phyloP scores from a whole-genome alignment of 2,113 vertebrate species.

The Chlamydotis undulata region DNA sequence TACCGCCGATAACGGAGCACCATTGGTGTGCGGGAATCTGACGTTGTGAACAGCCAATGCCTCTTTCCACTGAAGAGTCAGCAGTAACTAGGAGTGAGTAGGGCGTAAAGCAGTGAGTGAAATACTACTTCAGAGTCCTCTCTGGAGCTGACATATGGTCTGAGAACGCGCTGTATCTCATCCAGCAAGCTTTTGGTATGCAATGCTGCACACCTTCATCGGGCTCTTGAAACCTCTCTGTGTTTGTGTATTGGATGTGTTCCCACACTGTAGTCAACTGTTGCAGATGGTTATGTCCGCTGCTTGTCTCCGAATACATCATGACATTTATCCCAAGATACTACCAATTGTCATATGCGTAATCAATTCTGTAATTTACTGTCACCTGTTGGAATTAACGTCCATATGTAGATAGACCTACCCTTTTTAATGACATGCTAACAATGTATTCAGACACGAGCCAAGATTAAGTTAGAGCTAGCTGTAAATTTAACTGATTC shows the following conservation, averaged over 20 bases:
- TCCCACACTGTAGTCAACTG: background rate
- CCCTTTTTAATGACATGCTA: background rate
- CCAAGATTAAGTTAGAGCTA: background rate
- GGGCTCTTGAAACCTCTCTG: background rate
- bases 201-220: background rate
- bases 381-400: background rate
- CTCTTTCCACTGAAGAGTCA: background rate
- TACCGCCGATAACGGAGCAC: accelerated
- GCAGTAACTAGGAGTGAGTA: background rate
- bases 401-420: background rate
- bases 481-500: background rate
- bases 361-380: background rate
- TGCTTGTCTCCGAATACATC: background rate
- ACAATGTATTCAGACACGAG: background rate
- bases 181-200: background rate
- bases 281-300: background rate
- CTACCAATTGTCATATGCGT: background rate
- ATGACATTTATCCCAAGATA: background rate
- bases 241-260: background rate
- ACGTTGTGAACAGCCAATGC: background rate
- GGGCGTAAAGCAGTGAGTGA: background rate
- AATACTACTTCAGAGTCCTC: background rate
- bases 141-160: background rate
- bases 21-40: accelerated
- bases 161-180: background rate